A percentile compares a stretch with the other conserved stretches of the same genome.
These are phyloP conservation scores for Caretta caretta DNA, from an alignment of 2,113 vertebrate genomes.

Conservation along the genomic window DNA sequence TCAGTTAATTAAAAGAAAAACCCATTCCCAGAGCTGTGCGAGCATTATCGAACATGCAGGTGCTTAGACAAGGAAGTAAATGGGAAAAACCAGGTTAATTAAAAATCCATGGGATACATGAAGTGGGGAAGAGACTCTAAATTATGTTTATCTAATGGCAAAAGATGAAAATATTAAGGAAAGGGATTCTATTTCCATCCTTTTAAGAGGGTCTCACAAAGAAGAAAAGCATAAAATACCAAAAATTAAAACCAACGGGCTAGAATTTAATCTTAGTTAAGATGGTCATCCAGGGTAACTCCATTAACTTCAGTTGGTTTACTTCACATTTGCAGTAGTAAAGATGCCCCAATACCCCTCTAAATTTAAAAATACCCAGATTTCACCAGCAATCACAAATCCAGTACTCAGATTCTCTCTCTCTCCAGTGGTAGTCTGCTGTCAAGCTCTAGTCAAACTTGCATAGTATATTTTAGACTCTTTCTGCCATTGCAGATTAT, in stretches of 20 bases:
- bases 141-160: background rate
- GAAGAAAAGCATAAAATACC: background rate
- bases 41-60: slow-evolving; percentile 43
- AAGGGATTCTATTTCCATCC: background rate
- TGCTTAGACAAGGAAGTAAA: slow-evolving; percentile 37
- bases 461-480: slow-evolving; percentile 54
- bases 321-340: background rate
- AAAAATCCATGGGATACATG: slow-evolving; percentile 34
- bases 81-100: slow-evolving; percentile 32
- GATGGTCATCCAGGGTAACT: background rate
- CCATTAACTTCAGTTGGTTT: background rate
- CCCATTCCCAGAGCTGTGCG: slow-evolving; percentile 40
- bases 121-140: background rate
- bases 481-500: slow-evolving; percentile 57
- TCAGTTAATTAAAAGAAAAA: slow-evolving; percentile 23
- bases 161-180: background rate
- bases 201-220: slow-evolving; percentile 1
- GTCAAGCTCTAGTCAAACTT: slow-evolving; percentile 51
- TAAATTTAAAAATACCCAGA: slow-evolving; percentile 38
- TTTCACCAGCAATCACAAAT: slow-evolving; percentile 38
- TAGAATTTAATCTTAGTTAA: background rate
- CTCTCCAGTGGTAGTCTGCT: slow-evolving; percentile 41
- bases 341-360: slow-evolving; percentile 17
- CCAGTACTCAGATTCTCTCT: slow-evolving; percentile 55
- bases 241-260: background rate